Percentiles rank a stretch among this genome's conserved stretches.
These are phyloP conservation scores for Leptosomus discolor DNA, from an alignment of 2,113 vertebrate genomes.

Conservation along the genomic window DNA sequence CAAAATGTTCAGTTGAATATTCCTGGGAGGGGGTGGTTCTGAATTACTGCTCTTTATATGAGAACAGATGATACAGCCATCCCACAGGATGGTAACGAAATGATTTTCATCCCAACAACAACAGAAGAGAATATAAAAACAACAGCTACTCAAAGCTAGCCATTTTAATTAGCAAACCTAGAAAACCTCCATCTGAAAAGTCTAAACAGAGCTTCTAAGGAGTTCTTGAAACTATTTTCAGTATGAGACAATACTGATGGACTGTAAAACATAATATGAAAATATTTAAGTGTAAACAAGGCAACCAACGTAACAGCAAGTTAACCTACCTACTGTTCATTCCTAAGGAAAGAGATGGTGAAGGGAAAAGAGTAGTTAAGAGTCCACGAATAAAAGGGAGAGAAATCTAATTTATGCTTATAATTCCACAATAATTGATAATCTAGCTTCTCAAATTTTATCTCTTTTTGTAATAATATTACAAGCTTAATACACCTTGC, in stretches of 20 bases:
- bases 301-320: neutral
- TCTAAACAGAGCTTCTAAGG: neutral
- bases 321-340: neutral
- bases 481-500: neutral
- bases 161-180: conserved; percentile 8
- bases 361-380: neutral
- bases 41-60: conserved; percentile 37
- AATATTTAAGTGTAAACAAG: neutral
- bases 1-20: conserved; percentile 56
- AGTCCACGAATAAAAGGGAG: neutral
- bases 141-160: neutral
- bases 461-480: neutral
- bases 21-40: conserved; percentile 22
- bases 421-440: neutral
- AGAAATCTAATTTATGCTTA: neutral
- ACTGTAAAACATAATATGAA: neutral
- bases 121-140: neutral
- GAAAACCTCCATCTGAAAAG: neutral
- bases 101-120: neutral
- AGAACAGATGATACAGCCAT: conserved; percentile 51
- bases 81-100: conserved; percentile 38
- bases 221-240: neutral
- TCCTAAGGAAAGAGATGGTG: neutral
- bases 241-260: neutral
- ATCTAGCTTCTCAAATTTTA: neutral